Percentiles rank a stretch among this genome's conserved stretches.
Evolutionary conservation across 2,113 vertebrate genomes (phyloP).

Genomic region (Colinus virginianus): DNA sequence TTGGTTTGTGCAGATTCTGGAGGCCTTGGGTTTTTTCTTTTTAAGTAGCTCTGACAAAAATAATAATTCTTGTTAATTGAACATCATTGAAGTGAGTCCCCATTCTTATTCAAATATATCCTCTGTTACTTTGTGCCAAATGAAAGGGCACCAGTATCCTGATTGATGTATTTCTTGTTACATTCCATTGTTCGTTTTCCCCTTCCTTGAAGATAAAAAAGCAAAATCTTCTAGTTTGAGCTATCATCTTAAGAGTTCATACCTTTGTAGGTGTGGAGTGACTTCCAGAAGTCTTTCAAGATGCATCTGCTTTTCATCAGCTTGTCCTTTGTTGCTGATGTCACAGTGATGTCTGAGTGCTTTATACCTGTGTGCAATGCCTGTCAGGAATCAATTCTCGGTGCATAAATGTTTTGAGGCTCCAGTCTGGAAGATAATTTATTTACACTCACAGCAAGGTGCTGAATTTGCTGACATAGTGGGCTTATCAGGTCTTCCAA

Average conservation of each 20-base stretch:
- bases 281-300: background rate
- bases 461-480: background rate
- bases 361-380: background rate
- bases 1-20: background rate
- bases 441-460: background rate
- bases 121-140: background rate
- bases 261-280: background rate
- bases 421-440: background rate
- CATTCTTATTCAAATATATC: background rate
- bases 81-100: background rate
- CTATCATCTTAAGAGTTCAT: background rate
- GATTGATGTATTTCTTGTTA: background rate
- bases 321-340: background rate
- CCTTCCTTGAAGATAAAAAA: conserved; percentile 1
- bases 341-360: background rate
- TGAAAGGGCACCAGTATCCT: background rate
- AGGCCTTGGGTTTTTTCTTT: background rate
- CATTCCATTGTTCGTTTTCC: background rate
- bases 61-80: background rate
- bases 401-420: background rate
- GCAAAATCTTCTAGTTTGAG: background rate
- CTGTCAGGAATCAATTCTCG: background rate
- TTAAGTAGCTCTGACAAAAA: background rate
- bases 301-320: background rate
- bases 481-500: background rate